These are phyloP conservation scores for Orussus abietinus DNA, from an alignment of 1,140 invertebrate species.

Conservation along the genomic window DNA sequence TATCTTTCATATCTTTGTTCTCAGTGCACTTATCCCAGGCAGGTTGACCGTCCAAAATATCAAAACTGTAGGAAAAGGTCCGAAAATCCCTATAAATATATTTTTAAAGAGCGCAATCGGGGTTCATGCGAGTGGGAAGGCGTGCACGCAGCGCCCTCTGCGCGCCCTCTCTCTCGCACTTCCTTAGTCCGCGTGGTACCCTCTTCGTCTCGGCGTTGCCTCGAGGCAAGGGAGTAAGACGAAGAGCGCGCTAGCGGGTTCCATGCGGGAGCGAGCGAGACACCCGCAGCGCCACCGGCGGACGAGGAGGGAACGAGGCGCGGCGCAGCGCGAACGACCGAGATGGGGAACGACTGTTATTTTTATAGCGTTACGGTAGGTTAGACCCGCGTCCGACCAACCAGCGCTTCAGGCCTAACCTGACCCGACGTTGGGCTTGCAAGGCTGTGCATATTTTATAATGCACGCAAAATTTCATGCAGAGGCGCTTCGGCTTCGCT, in stretches of 20 bases:
- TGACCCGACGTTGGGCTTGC: slow-evolving; percentile 22
- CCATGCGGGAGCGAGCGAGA: slow-evolving; percentile 22
- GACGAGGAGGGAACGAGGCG: background rate
- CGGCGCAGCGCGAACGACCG: background rate
- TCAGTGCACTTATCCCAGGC: too few species aligned
- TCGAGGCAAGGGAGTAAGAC: slow-evolving; percentile 13
- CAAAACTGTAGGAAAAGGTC: too few species aligned
- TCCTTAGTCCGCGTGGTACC: slow-evolving; percentile 3
- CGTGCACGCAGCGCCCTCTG: too few species aligned
- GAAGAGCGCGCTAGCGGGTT: slow-evolving; percentile 19
- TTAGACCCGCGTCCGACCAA: slow-evolving; percentile 42
- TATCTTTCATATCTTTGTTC: too few species aligned
- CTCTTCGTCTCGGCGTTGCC: slow-evolving; percentile 10
- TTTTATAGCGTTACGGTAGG: slow-evolving; percentile 51
- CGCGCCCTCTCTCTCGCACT: slow-evolving; percentile 8
- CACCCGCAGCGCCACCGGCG: slow-evolving; percentile 6
- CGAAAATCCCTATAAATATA: too few species aligned
- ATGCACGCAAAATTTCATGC: slow-evolving; percentile 50
- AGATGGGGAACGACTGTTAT: slow-evolving; percentile 33
- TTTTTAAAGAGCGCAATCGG: too few species aligned
- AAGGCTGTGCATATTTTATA: slow-evolving; percentile 41
- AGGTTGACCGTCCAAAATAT: too few species aligned
- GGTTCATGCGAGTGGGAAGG: too few species aligned
- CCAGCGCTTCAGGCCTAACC: slow-evolving; percentile 33
- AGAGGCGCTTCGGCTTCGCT: slow-evolving; percentile 32